Base-by-base conservation (phyloP, 2,888 invertebrate species). In the Catocala fraxini region DNA sequence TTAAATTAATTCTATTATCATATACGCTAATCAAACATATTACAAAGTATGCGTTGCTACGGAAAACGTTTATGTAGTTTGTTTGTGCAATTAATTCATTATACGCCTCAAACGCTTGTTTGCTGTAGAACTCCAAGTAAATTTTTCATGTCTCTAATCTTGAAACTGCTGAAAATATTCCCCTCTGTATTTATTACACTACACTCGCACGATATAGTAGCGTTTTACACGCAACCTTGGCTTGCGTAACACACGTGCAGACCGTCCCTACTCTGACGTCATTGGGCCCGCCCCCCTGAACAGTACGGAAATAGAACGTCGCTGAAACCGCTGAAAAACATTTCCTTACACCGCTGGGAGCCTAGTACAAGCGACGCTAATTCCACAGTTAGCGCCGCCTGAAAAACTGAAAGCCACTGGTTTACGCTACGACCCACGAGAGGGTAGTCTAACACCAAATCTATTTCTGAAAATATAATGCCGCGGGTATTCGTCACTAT, bases 361-460 rank as follows among this genome's bases (percentile, higher is more conserved):
- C 90, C 89, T 89, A 76, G 90, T 89, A 87, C 59, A 51, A 59
- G 77, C 84, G 90, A 87, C 90, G 92, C 90, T 85, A 83, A 86
- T 85, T 86, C 84, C 83, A 88, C 86, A 84, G 88, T 86, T 87
- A 87, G 85, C 88, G 88, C 81, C 87, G 87, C 65, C 77, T 77
- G 77, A 77, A 77, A 77, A 75, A 75, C 77, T 77, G 73, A 77
- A 77, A 73, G 82, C 81, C 79, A 81, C 81, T 68, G 55, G 51
- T 57, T 57, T 65, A 58, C 49, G 66, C 63, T 62, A 70, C 60
- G 59, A 64, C 56, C 60, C 62, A 51, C 55, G 25, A 73, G 71
- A 66, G 67, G 73, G 65, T 70, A 57, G 56, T 42, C 55, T 52
- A 51, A 42, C 41, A 45, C 35, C 13, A 47, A 52, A 48, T 6